A percentile compares a stretch with the other conserved stretches of the same genome.
phyloP scores from a whole-genome alignment of 1,140 invertebrate species.

The Ladona fulva region DNA sequence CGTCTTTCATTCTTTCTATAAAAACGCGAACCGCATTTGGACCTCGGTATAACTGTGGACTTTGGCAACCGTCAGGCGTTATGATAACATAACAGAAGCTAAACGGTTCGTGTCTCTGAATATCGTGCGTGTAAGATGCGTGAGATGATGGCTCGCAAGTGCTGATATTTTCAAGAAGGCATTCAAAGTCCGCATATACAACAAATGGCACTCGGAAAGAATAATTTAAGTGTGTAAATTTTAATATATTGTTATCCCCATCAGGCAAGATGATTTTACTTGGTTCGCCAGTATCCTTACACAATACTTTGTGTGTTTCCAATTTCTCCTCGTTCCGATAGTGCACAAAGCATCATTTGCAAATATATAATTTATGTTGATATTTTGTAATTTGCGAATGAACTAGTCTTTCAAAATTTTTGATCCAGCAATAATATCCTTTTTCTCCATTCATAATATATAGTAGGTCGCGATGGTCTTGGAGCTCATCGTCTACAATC shows the following conservation, averaged over 20 bases:
- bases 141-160: not conserved
- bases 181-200: not conserved
- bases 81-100: too few relatives aligned
- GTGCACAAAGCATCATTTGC: not conserved
- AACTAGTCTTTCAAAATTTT: not conserved
- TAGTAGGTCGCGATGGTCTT: not conserved
- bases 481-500: not conserved
- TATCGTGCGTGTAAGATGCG: not conserved
- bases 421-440: not conserved
- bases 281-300: not conserved
- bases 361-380: not conserved
- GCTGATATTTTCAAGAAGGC: not conserved
- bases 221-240: not conserved
- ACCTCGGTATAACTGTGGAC: too few relatives aligned
- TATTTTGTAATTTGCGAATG: not conserved
- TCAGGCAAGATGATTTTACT: not conserved
- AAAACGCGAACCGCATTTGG: too few relatives aligned
- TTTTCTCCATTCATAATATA: not conserved
- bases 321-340: not conserved
- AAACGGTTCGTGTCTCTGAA: not conserved
- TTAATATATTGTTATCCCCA: too few relatives aligned
- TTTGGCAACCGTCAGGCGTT: too few relatives aligned
- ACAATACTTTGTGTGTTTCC: not conserved
- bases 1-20: not conserved
- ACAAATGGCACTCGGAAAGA: not conserved